Percentiles rank a stretch among this genome's conserved stretches.
Evolutionary conservation across 2,797 vertebrate species (phyloP).

Genomic region (Hydrocynus forskahlii): DNA sequence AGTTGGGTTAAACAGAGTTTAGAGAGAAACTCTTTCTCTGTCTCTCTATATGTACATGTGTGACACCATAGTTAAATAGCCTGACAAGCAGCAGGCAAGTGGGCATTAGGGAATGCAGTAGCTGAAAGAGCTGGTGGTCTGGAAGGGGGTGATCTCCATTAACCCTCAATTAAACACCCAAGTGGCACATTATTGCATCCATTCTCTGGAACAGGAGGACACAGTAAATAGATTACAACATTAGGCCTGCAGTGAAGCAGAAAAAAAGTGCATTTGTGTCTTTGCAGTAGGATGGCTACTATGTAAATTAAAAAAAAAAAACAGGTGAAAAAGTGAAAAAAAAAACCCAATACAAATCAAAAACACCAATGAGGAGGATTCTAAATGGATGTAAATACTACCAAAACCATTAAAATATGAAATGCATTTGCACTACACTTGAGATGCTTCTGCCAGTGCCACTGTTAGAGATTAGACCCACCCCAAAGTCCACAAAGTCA

Average conservation of each 20-base stretch:
- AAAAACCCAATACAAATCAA: not conserved
- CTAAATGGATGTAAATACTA: slow-evolving; percentile 2
- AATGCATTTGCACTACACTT: not conserved
- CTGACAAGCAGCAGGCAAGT: not conserved
- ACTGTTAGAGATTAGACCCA: not conserved
- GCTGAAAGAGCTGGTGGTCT: not conserved
- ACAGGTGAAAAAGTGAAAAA: not conserved
- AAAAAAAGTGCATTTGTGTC: not conserved
- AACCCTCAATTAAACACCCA: slow-evolving; percentile 27
- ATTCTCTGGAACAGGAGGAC: not conserved
- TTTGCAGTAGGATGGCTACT: not conserved
- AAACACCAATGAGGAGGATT: not conserved
- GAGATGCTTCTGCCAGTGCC: slow-evolving; percentile 1
- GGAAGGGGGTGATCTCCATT: slow-evolving; percentile 22
- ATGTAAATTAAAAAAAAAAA: not conserved
- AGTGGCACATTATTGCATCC: not conserved
- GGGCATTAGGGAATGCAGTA: not conserved
- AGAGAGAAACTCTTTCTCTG: too few species aligned
- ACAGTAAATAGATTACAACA: slow-evolving; percentile 2
- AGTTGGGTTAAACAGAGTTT: too few species aligned
- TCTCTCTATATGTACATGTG: too few species aligned
- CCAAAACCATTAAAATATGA: slow-evolving; percentile 6
- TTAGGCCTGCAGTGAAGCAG: not conserved
- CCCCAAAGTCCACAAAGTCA: not conserved
- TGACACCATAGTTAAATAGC: not conserved